phyloP scores from a whole-genome alignment of 2,888 invertebrate genomes.

The Chloroclysta siterata region DNA sequence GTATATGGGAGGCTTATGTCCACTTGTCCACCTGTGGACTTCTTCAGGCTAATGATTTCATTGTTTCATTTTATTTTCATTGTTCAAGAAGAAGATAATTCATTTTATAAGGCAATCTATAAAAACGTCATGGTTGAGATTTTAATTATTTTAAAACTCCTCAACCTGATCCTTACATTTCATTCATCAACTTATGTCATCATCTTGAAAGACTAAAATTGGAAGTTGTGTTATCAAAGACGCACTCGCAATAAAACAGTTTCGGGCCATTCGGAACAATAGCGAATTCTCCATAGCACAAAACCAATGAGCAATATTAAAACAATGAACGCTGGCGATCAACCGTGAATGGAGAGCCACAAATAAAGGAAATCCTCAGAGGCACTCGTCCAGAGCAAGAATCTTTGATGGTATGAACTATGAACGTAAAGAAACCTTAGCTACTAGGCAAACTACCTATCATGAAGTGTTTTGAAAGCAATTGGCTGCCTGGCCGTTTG shows the following conservation, averaged over 20 bases:
- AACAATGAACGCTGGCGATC: conserved; percentile 39
- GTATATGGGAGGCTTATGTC: too few species aligned
- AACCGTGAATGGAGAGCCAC: conserved; percentile 36
- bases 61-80: too few species aligned
- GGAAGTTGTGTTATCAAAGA: not conserved
- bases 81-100: too few species aligned
- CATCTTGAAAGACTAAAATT: not conserved
- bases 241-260: not conserved
- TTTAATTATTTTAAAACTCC: not conserved
- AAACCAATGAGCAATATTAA: conserved; percentile 40
- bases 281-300: conserved; percentile 20
- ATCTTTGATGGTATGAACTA: not conserved
- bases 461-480: too few species aligned
- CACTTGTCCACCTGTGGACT: too few species aligned
- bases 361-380: conserved; percentile 26
- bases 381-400: not conserved
- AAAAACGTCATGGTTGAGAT: too few species aligned
- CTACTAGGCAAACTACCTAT: too few species aligned
- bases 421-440: too few species aligned
- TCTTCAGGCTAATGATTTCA: too few species aligned
- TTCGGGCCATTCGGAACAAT: conserved; percentile 16
- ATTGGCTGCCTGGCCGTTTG: too few species aligned
- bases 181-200: not conserved
- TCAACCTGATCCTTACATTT: not conserved
- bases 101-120: too few species aligned